A percentile compares a stretch with the other conserved stretches of the same genome.
Evolutionary conservation across 2,113 vertebrate genomes (phyloP).

Genomic region (Abramis brama): DNA sequence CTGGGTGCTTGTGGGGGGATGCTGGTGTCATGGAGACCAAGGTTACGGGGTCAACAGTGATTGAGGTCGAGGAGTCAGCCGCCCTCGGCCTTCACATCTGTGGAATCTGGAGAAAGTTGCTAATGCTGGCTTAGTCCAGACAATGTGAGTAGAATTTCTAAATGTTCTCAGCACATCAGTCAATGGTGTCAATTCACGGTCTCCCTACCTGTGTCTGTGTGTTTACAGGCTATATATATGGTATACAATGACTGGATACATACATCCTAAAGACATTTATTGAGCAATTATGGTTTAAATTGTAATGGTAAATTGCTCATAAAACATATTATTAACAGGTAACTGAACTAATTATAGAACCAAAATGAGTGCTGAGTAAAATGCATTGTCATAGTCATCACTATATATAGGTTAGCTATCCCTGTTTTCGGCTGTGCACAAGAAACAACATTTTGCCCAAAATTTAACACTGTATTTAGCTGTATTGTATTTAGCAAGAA

Average conservation of each 20-base stretch:
- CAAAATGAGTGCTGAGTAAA: background rate
- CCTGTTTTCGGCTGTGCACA: background rate
- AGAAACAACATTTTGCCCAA: background rate
- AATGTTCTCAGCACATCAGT: background rate
- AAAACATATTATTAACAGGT: background rate
- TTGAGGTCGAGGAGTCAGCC: slow-evolving; percentile 39
- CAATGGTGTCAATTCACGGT: background rate
- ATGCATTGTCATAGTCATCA: background rate
- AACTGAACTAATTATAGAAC: background rate
- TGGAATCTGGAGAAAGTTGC: slow-evolving; percentile 23
- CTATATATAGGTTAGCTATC: no score
- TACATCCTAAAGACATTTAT: background rate
- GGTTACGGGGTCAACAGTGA: slow-evolving; percentile 44
- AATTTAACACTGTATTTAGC: background rate
- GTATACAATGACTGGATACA: background rate
- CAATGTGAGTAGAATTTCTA: slow-evolving; percentile 42
- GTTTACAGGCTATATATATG: background rate
- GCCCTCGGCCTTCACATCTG: slow-evolving; percentile 9
- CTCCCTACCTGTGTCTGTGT: background rate
- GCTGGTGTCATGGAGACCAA: background rate
- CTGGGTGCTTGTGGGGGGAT: slow-evolving; percentile 1
- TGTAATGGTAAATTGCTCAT: background rate
- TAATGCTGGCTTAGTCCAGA: slow-evolving; percentile 23
- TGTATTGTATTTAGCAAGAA: no score
- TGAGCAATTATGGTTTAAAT: background rate